Base-by-base conservation (phyloP, 2,113 vertebrate species). In the Phalacrocorax pelagicus region DNA sequence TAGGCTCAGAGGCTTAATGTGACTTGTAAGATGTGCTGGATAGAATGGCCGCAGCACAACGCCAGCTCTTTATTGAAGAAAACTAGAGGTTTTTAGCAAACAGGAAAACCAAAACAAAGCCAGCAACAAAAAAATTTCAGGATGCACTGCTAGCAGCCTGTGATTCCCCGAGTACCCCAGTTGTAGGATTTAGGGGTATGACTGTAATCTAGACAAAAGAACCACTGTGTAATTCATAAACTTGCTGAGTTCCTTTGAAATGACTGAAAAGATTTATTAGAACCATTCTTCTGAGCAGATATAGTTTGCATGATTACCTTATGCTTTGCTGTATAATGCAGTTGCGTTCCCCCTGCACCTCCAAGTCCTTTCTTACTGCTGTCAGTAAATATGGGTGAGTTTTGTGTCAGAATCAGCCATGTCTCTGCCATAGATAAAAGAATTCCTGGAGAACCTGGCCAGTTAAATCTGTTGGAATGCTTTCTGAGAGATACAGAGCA, bases 371-470 rank as follows among this genome's bases (percentile, higher is more conserved):
- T 71, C 20, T 67, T 65, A 54, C 8, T 15, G 12, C 2, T 74
- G 40, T 26, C 1, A 2, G 18, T 23, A 79, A 84, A 72, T 34
- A 51, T 0, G 2, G 4, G 24, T 0, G 10, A 72, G 46, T 62
- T 79, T 49, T 75, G 8, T 46, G 17, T 40, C 30, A 72, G 67
- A 67, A 75, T 51, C 44, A 52, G 16, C 19, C 21, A 9, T 0
- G 0, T 40, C 23, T 59, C 52, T 81, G 21, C 30, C 19, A 59
- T 3, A 15, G 38, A 20, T 69, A 40, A 82, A 95, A 66, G 4
- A 87, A 38, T 42, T 83, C 15, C 32, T n/a, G 38, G 12, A 75
- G 36, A 18, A 15, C 54, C 52, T 47, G 36, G 19, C 61, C 17
- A 6, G 18, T 55, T 79, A 77, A 80, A 81, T 72, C 27, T 34